Conservation (phyloP, 2,888 invertebrate species). For the Tryphoninae sp. region DNA sequence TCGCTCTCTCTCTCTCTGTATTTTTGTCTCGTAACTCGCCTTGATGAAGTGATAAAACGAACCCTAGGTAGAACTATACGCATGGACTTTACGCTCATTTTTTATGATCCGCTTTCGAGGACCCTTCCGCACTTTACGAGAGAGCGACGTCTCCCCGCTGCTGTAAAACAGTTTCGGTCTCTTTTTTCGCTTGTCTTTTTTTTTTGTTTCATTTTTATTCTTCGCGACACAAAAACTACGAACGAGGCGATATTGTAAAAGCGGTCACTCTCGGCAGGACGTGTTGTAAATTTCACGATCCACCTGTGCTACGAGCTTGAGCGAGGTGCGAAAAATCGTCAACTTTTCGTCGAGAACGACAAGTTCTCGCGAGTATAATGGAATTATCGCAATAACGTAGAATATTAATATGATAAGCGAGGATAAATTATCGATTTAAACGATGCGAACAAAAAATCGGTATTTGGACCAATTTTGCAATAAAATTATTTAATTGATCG, state of each 20-base stretch:
- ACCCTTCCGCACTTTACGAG: conserved; percentile 32
- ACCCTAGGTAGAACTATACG: conserved; percentile 29
- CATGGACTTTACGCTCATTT: conserved; percentile 38
- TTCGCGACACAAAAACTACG: conserved; percentile 23
- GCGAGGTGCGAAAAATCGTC: background rate
- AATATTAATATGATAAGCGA: no score
- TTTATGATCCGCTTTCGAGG: conserved; percentile 41
- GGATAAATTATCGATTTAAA: no score
- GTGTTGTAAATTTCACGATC: background rate
- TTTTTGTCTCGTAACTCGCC: conserved; percentile 49
- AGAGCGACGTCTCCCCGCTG: background rate
- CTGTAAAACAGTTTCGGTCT: background rate
- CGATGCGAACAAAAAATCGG: no score
- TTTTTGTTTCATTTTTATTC: background rate
- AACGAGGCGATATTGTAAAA: conserved; percentile 16
- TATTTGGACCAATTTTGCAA: no score
- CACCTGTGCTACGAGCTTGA: background rate
- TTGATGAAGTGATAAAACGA: conserved; percentile 60
- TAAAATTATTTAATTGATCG: no score
- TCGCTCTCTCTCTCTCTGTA: background rate
- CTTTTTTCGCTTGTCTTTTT: background rate
- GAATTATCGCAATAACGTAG: no score
- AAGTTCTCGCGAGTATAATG: no score
- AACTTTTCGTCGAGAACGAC: conserved; percentile 18
- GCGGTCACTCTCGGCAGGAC: background rate